A percentile compares a stretch with the other conserved stretches of the same genome.
phyloP scores from a whole-genome alignment of 2,888 invertebrate species.

The Ecliptopera silaceata region DNA sequence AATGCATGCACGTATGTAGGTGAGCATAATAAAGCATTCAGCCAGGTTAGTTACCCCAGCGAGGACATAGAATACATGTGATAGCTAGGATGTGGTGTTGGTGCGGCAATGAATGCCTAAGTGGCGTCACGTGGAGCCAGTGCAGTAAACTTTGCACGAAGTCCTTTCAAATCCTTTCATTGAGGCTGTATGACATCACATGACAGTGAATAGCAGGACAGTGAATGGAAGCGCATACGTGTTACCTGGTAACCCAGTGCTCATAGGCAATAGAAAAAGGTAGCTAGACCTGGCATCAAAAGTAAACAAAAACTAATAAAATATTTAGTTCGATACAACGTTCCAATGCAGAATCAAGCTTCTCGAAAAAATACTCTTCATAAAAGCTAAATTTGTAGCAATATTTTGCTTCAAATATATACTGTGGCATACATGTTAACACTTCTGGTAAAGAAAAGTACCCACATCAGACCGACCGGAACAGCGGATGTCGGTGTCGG shows the following conservation, averaged over 20 bases:
- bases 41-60: conserved; percentile 70
- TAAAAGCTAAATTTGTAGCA: not conserved
- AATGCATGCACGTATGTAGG: conserved; percentile 15
- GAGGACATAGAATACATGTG: conserved; percentile 35
- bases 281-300: conserved; percentile 20
- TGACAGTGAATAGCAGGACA: conserved; percentile 65
- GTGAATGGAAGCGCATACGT: conserved; percentile 61
- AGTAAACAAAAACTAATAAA: not conserved
- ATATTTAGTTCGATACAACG: not conserved
- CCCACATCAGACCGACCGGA: conserved; percentile 19
- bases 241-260: conserved; percentile 74
- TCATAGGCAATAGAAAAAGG: conserved; percentile 12
- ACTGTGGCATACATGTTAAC: not conserved
- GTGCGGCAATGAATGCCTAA: conserved; percentile 67
- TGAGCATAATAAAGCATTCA: conserved; percentile 41
- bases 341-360: not conserved
- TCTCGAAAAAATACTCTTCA: not conserved
- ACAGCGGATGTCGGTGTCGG: conserved; percentile 16
- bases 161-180: conserved; percentile 52
- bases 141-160: conserved; percentile 22
- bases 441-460: conserved; percentile 17
- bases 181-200: conserved; percentile 52
- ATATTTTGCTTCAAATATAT: conserved; percentile 9
- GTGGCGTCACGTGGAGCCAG: conserved; percentile 56
- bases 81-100: conserved; percentile 38